Evolutionary conservation across 2,113 vertebrate genomes (phyloP).

Genomic region (Nothocercus nigrocapillus): DNA sequence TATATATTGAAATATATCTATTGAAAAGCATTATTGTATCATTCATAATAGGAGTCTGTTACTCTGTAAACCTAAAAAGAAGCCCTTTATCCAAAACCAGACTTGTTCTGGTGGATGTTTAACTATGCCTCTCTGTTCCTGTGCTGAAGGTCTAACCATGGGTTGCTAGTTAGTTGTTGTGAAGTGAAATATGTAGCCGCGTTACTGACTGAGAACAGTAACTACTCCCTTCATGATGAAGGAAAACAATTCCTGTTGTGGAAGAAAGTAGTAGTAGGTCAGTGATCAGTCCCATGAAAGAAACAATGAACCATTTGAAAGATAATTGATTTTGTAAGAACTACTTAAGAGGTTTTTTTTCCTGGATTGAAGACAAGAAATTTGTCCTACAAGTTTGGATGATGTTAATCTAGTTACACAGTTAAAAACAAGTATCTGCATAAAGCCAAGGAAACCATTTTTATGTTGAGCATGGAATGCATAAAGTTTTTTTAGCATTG

Average conservation of each 20-base stretch:
- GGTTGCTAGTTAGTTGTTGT: not conserved
- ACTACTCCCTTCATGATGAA: not conserved
- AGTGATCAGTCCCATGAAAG: not conserved
- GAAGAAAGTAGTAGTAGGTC: not conserved
- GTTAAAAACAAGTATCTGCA: slow-evolving; percentile 37
- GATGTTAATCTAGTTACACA: slow-evolving; percentile 36
- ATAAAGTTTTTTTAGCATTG: not conserved
- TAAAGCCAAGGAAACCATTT: slow-evolving; percentile 54
- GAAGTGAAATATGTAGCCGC: not conserved
- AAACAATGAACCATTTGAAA: not conserved
- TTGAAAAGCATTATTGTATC: not conserved
- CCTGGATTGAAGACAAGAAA: not conserved
- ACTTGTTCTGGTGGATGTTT: not conserved
- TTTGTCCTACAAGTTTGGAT: not conserved
- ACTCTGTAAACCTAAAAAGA: not conserved
- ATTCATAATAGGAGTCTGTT: not conserved
- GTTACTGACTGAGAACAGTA: not conserved
- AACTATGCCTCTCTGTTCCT: not conserved
- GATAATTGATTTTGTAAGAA: not conserved
- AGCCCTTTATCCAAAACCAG: not conserved
- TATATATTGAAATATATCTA: not conserved
- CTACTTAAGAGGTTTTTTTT: not conserved
- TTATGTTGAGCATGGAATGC: slow-evolving; percentile 24
- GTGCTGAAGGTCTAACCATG: not conserved
- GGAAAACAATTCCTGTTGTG: not conserved